Conservation (phyloP, 2,888 invertebrate genomes). For the Ornithoptera priamus region DNA sequence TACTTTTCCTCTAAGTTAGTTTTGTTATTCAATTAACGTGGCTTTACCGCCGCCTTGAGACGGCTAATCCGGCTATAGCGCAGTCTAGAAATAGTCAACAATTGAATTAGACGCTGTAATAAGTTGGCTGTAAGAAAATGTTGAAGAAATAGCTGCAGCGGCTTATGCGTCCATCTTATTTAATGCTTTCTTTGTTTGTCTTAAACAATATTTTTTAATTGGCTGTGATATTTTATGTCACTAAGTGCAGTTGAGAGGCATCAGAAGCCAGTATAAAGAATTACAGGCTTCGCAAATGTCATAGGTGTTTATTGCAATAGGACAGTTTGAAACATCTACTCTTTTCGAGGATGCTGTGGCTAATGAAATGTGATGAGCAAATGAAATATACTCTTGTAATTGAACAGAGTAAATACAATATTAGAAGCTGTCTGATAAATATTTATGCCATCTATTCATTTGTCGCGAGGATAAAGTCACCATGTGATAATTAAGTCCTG, state of each 20-base stretch:
- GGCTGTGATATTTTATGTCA: background rate
- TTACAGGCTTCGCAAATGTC: too few species aligned
- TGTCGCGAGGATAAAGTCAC: background rate
- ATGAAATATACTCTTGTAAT: background rate
- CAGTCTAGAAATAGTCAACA: conserved; percentile 6
- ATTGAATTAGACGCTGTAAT: conserved; percentile 7
- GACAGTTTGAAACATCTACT: too few species aligned
- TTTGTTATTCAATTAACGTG: conserved; percentile 3
- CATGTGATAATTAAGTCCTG: conserved; percentile 11
- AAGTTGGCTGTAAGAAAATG: conserved; percentile 1
- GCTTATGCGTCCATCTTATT: background rate
- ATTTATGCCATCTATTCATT: conserved; percentile 3
- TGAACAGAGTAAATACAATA: background rate
- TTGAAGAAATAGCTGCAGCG: background rate
- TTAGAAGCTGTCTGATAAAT: background rate
- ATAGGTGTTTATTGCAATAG: too few species aligned
- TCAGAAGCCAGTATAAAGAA: too few species aligned
- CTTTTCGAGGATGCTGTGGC: too few species aligned
- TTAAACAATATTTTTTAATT: background rate
- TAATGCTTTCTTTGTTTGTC: too few species aligned
- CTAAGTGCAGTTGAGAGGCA: too few species aligned
- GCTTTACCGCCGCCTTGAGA: conserved; percentile 3
- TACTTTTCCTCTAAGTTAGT: background rate
- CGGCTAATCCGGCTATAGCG: conserved; percentile 3
- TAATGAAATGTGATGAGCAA: too few species aligned